Conservation (phyloP, 1,140 invertebrate species). For the Formica selysi region DNA sequence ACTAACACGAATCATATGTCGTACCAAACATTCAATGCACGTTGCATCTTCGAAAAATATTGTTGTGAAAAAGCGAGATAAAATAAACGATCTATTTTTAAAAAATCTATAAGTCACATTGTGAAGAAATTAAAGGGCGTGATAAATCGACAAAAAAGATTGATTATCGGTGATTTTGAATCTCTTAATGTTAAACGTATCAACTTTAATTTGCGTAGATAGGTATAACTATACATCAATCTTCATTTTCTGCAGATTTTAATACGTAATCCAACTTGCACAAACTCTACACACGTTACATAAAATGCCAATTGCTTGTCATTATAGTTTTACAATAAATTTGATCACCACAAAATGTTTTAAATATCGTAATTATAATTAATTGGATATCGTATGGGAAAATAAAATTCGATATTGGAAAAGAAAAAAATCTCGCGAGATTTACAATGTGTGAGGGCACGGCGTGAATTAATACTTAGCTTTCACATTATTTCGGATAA, state of each 20-base stretch:
- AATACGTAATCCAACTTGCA: constrained; percentile 1
- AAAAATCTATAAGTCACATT: not conserved
- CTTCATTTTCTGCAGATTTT: not conserved
- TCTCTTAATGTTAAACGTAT: not conserved
- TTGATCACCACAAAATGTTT: not conserved
- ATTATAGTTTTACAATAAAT: not conserved
- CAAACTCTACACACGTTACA: not conserved
- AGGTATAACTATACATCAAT: not conserved
- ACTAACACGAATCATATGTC: constrained; percentile 48
- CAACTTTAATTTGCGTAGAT: not conserved
- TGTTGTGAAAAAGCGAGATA: not conserved
- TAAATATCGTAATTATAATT: constrained; percentile 1
- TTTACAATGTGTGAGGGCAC: not conserved
- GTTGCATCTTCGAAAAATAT: not conserved
- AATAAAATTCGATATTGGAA: too few species aligned
- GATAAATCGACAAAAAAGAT: not conserved
- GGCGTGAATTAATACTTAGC: not conserved
- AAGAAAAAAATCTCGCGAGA: not conserved
- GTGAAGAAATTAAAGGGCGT: not conserved
- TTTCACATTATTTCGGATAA: not conserved
- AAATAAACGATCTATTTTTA: not conserved
- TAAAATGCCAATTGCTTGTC: constrained; percentile 35
- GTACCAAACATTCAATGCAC: not conserved
- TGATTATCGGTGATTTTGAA: not conserved
- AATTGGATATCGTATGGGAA: not conserved